Evolutionary conservation across 2,113 vertebrate genomes (phyloP).

Genomic region (Microtus montanus): DNA sequence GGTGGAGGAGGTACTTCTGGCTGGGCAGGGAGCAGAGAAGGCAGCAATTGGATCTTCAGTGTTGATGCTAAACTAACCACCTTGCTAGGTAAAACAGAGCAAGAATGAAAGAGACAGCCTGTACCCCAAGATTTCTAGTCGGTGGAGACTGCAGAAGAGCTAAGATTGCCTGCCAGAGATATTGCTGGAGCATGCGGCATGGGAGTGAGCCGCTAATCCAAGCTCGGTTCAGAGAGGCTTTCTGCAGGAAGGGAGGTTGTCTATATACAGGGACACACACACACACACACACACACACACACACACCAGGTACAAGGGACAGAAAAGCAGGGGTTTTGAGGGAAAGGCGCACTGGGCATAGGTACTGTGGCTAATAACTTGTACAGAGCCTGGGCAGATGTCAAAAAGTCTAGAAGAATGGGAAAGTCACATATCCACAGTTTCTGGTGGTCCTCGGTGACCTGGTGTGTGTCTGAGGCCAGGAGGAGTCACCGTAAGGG

Average conservation of each 20-base stretch:
- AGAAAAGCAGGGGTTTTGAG: neutral
- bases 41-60: neutral
- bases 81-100: neutral
- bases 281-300: neutral
- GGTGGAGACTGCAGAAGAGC: neutral
- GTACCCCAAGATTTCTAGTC: neutral
- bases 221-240: neutral
- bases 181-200: neutral
- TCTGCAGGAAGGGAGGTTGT: neutral
- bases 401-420: neutral
- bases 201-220: neutral
- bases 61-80: neutral
- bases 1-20: neutral
- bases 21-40: neutral
- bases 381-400: neutral
- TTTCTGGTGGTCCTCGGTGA: neutral
- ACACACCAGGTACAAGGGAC: neutral
- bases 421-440: neutral
- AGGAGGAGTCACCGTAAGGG: neutral
- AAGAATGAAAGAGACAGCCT: neutral
- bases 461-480: neutral
- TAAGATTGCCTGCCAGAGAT: no score
- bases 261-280: neutral
- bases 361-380: neutral
- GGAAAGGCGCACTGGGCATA: neutral